These are phyloP conservation scores for Drosophila fulvimacula DNA, from an alignment of 2,888 invertebrate species.

Conservation along the genomic window DNA sequence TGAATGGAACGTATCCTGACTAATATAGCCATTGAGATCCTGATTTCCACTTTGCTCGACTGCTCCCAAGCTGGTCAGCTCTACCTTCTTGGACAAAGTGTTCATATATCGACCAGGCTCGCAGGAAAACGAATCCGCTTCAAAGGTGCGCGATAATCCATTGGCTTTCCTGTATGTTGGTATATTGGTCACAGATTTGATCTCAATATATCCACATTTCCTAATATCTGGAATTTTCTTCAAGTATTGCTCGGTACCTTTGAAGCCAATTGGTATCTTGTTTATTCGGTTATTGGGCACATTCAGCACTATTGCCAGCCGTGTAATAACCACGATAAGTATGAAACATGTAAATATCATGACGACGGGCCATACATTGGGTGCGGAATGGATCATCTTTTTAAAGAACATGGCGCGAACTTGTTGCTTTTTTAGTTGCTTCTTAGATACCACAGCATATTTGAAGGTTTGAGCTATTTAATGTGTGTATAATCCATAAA, in stretches of 20 bases:
- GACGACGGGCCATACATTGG: slow-evolving; percentile 71
- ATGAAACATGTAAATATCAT: slow-evolving; percentile 86
- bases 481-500: background rate
- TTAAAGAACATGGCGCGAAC: slow-evolving; percentile 76
- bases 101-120: slow-evolving; percentile 33
- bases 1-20: slow-evolving; percentile 88
- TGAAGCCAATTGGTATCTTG: slow-evolving; percentile 60
- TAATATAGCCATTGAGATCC: slow-evolving; percentile 80
- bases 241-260: background rate
- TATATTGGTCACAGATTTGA: slow-evolving; percentile 25
- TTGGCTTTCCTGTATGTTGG: slow-evolving; percentile 20
- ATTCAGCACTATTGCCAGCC: slow-evolving; percentile 49
- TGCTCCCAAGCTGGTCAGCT: slow-evolving; percentile 59
- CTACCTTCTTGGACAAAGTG: slow-evolving; percentile 15
- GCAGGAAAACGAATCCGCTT: slow-evolving; percentile 54
- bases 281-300: slow-evolving; percentile 39
- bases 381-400: slow-evolving; percentile 72
- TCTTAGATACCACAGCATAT: slow-evolving; percentile 57
- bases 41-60: slow-evolving; percentile 47
- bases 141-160: slow-evolving; percentile 43
- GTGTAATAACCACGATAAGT: slow-evolving; percentile 61
- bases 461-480: slow-evolving; percentile 65
- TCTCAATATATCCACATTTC: slow-evolving; percentile 60
- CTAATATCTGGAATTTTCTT: slow-evolving; percentile 51
- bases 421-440: slow-evolving; percentile 58